phyloP scores from a whole-genome alignment of 2,888 invertebrate genomes.

The Xestobium rufovillosum region DNA sequence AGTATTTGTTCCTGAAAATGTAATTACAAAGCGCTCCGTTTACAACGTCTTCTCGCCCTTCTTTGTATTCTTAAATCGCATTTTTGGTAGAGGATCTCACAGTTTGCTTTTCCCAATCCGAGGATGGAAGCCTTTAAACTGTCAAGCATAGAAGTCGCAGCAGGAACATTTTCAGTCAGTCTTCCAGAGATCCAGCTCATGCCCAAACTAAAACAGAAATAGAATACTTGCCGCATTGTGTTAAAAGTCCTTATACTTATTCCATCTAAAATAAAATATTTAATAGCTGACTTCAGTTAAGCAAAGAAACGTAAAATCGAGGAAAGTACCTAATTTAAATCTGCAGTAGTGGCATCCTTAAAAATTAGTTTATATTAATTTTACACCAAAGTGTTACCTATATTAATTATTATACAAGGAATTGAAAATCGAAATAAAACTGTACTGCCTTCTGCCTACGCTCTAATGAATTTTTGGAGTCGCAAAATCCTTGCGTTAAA shows the following conservation, averaged over 20 bases:
- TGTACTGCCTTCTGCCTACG: too few relatives aligned
- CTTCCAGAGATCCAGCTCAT: slow-evolving; percentile 65
- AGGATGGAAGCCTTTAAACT: slow-evolving; percentile 59
- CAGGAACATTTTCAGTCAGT: slow-evolving; percentile 36
- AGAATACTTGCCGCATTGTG: too few relatives aligned
- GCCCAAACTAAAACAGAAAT: slow-evolving; percentile 57
- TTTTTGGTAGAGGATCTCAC: slow-evolving; percentile 51
- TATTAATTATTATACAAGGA: too few relatives aligned
- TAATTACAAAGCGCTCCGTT: not conserved
- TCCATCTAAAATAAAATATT: slow-evolving; percentile 7
- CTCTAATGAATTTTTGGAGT: too few relatives aligned
- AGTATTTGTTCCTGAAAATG: too few relatives aligned
- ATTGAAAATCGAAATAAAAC: too few relatives aligned
- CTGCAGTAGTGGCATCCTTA: too few relatives aligned
- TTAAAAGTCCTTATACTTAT: not conserved
- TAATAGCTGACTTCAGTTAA: not conserved
- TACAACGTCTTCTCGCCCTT: slow-evolving; percentile 35
- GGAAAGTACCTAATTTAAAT: too few relatives aligned
- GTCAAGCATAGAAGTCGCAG: slow-evolving; percentile 48
- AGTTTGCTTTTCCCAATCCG: slow-evolving; percentile 62
- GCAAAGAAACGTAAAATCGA: too few relatives aligned
- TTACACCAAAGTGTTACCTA: too few relatives aligned
- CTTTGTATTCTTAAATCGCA: slow-evolving; percentile 45
- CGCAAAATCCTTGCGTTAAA: too few relatives aligned
- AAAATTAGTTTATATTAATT: too few relatives aligned